Evolutionary conservation across 2,113 vertebrate species (phyloP), one percentile per base, ranked within the genome.

Genomic region (Rhea pennata): DNA sequence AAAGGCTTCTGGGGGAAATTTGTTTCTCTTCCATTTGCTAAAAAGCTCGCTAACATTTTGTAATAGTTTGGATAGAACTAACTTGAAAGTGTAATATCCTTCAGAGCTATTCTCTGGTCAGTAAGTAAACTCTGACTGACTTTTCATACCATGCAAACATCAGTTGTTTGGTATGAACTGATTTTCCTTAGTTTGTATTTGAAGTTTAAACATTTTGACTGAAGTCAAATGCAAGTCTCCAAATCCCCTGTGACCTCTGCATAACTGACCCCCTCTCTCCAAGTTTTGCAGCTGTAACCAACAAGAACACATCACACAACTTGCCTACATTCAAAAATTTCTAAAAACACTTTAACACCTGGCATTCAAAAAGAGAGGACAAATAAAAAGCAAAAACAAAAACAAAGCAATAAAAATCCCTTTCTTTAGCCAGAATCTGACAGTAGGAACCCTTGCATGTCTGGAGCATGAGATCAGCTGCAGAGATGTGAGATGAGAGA

Each of bases 161-260:
- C 48, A 67, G 54, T 84, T 80, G 46, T 40, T 86, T 81, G 61
- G 69, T 64, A 91, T 46, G 48, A 89, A 67, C 17, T 54, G 59
- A 44, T 84, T 92, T 64, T 70, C 50, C 40, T 77, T 80, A 65
- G 59, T 21, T 92, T 36, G 6, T 46, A 46, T 64, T 46, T 94
- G 90, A 96, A 88, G 80, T 53, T 92, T 93, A 92, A 90, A 65
- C 67, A 53, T 88, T 93, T 42, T 92, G 91, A 92, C 77, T 87
- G 70, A 81, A 89, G 80, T 54, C 46, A 91, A 95, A 81, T 46
- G 70, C 61, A 82, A 79, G 70, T 10, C n/a, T 78, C 56, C 66
- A 84, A 92, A 92, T 4, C 71, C 1, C 3, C 36, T 88, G 51
- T 82, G 84, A 93, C 81, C 62, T 92, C 50, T 61, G 67, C 73